Percentiles rank a stretch among this genome's conserved stretches.
These are phyloP conservation scores for Drosophila imparisetae DNA, from an alignment of 2,888 invertebrate genomes.

Conservation along the genomic window DNA sequence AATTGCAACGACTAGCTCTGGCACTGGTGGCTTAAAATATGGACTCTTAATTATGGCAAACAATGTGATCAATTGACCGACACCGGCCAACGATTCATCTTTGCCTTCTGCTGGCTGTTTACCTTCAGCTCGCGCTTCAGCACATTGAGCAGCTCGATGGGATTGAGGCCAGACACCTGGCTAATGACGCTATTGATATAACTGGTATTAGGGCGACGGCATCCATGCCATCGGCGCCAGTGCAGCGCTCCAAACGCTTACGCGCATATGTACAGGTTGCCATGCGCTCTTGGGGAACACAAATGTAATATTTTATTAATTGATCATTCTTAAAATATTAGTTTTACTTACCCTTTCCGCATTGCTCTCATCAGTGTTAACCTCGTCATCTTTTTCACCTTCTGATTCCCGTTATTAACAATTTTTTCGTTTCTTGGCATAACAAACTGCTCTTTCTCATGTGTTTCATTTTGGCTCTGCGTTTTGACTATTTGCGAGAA, in stretches of 20 bases:
- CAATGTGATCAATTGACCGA: conserved; percentile 52
- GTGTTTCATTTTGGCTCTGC: neutral
- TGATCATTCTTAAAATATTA: neutral
- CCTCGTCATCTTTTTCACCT: neutral
- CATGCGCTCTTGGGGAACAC: conserved; percentile 31
- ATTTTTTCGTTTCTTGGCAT: neutral
- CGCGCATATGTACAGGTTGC: conserved; percentile 55
- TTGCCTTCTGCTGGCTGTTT: conserved; percentile 43
- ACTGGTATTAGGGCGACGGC: conserved; percentile 33
- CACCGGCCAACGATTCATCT: conserved; percentile 58
- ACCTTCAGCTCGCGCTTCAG: conserved; percentile 43
- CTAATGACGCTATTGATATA: conserved; percentile 40
- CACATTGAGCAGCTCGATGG: conserved; percentile 32
- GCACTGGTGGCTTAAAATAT: conserved; percentile 16
- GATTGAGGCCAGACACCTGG: conserved; percentile 38
- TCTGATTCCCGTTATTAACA: neutral
- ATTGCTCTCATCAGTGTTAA: neutral
- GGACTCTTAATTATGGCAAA: conserved; percentile 36
- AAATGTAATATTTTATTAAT: neutral
- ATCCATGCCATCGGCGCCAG: conserved; percentile 58
- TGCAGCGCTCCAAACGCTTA: conserved; percentile 61
- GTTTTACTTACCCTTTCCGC: neutral
- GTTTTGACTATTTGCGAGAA: neutral
- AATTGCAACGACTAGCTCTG: conserved; percentile 24
- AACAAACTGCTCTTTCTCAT: neutral